These are phyloP conservation scores for Tenthredo amoena DNA, from an alignment of 2,888 invertebrate species.

Conservation along the genomic window DNA sequence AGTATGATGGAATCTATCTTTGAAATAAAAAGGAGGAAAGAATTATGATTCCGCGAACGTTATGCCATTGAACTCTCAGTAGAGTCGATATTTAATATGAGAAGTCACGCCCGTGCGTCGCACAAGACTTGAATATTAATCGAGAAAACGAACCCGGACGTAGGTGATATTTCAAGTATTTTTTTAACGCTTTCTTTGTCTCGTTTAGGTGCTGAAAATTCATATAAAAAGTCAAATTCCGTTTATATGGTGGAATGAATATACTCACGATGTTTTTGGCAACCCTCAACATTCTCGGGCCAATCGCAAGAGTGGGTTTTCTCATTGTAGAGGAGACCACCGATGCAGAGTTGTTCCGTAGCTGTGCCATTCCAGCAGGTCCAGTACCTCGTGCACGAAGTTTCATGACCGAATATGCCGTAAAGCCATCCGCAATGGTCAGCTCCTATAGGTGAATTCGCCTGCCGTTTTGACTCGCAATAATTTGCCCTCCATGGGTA, in stretches of 20 bases:
- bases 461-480: conserved; percentile 90
- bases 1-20: background rate
- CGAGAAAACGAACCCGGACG: conserved; percentile 31
- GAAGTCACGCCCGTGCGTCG: conserved; percentile 21
- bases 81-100: conserved; percentile 28
- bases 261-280: conserved; percentile 95
- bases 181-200: background rate
- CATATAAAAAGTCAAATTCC: background rate
- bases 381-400: conserved; percentile 96
- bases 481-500: conserved; percentile 94
- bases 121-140: background rate
- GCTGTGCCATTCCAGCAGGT: conserved; percentile 97
- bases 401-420: conserved; percentile 96
- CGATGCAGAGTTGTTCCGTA: conserved; percentile 94
- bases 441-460: conserved; percentile 89
- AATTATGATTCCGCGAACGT: conserved; percentile 27
- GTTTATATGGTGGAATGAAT: background rate
- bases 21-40: background rate
- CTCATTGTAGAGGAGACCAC: conserved; percentile 94
- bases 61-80: conserved; percentile 22
- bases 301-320: conserved; percentile 95
- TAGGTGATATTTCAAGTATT: background rate
- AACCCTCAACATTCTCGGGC: conserved; percentile 96
- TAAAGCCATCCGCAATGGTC: conserved; percentile 96
- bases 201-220: background rate